Percentiles rank a stretch among this genome's conserved stretches.
phyloP scores from a whole-genome alignment of 2,888 invertebrate genomes.

The Himalopsyche anomala region DNA sequence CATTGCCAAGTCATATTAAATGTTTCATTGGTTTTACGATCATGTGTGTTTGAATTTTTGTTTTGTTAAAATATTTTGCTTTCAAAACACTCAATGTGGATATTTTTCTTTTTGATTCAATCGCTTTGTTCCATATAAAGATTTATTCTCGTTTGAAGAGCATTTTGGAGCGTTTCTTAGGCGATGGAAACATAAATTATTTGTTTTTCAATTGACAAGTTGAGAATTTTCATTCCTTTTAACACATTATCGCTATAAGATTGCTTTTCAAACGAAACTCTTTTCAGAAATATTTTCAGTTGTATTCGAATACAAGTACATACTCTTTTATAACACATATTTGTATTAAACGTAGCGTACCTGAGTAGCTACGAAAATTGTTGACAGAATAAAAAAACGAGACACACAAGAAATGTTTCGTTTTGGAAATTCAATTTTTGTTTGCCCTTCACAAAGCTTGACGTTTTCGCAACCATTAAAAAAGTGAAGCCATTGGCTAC shows the following conservation, averaged over 20 bases:
- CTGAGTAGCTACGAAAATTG: too few species aligned
- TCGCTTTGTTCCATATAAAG: conserved; percentile 21
- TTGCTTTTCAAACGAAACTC: conserved; percentile 13
- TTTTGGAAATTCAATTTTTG: too few species aligned
- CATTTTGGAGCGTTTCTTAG: conserved; percentile 21
- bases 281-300: neutral
- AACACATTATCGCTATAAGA: conserved; percentile 30
- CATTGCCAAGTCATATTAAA: neutral
- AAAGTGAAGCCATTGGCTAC: too few species aligned
- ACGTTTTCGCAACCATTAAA: too few species aligned
- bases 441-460: too few species aligned
- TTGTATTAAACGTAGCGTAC: too few species aligned
- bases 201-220: conserved; percentile 31
- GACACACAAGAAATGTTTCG: too few species aligned
- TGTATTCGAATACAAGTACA: neutral
- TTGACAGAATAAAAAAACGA: too few species aligned
- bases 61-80: neutral
- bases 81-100: conserved; percentile 8
- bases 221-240: conserved; percentile 22
- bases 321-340: too few species aligned
- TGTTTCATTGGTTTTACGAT: neutral
- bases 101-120: neutral
- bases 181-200: conserved; percentile 26
- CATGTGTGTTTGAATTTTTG: too few species aligned
- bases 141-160: conserved; percentile 10